Conservation (phyloP, 2,888 invertebrate genomes). For the Bellardia bayeri region DNA sequence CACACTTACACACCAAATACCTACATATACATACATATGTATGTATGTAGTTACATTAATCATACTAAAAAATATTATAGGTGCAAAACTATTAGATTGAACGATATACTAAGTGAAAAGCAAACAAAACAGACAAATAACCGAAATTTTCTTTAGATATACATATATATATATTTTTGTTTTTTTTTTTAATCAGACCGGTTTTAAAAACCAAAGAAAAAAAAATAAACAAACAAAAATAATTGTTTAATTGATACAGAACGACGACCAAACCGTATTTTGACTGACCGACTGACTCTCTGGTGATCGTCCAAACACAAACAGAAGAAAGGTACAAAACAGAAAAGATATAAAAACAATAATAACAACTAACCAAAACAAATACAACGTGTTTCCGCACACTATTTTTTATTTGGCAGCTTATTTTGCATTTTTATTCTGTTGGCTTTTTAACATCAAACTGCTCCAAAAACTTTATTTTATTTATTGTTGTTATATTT, state of each 20-base stretch:
- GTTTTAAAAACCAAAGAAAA: slow-evolving; percentile 21
- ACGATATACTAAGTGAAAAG: slow-evolving; percentile 16
- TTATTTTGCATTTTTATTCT: slow-evolving; percentile 20
- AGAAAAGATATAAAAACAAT: slow-evolving; percentile 54
- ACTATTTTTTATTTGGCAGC: slow-evolving; percentile 34
- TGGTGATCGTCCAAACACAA: slow-evolving; percentile 44
- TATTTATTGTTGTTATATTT: slow-evolving; percentile 19
- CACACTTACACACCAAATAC: not conserved
- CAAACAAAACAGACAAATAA: slow-evolving; percentile 9
- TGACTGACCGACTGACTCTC: slow-evolving; percentile 16
- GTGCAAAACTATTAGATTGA: slow-evolving; percentile 51
- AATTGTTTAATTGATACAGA: slow-evolving; percentile 52
- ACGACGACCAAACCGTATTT: not conserved
- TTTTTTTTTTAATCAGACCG: not conserved
- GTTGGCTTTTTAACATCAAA: slow-evolving; percentile 14
- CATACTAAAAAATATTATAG: slow-evolving; percentile 13
- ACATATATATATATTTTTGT: not conserved
- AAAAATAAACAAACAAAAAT: slow-evolving; percentile 26
- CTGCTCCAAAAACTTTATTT: slow-evolving; percentile 43
- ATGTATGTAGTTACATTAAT: too few relatives aligned
- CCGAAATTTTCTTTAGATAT: not conserved
- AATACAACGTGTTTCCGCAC: slow-evolving; percentile 66
- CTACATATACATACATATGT: too few relatives aligned
- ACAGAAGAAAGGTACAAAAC: slow-evolving; percentile 50
- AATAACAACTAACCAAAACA: slow-evolving; percentile 61